Evolutionary conservation across 1,140 invertebrate species (phyloP), one percentile per base, ranked within the genome.

Genomic region (Trichonephila clavipes): DNA sequence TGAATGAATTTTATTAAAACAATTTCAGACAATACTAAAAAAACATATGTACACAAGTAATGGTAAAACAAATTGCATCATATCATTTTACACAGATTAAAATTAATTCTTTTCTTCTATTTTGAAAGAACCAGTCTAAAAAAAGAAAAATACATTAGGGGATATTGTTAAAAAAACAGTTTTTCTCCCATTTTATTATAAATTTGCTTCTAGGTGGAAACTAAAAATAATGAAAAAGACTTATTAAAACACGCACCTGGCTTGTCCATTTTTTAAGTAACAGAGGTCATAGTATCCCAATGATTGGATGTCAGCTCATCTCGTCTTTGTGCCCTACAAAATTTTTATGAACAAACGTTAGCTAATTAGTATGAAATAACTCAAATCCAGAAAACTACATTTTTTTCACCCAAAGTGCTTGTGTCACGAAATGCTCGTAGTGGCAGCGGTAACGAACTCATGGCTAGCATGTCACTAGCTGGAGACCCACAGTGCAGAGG

Each of bases 1-100:
- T 69, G n/a, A 28, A 69, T 24, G 44, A 51, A 34, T 34, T 77
- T 77, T 77, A 77, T 77, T 77, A 77, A 77, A 77, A 28, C 28
- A 72, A 28, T 34, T 34, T 77, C 16, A 34, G 16, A 77, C 34
- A 77, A 34, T 77, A 6, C 28, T 77, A 77, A 69, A 77, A 72
- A 77, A 18, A 18, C 16, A 77, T 77, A 77, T 77, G 34, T 77
- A 77, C 72, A 77, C 72, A 77, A 6, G 34, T 40, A 64, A 77
- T 34, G 34, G 34, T 18, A 77, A 77, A 18, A 40, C 16, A 77
- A 77, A 5, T 18, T 34, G 16, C 34, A 34, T 40, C 34, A 14
- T 12, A 19, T 34, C 34, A 34, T 12, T 14, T 12, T 69, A 12
- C 66, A 69, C 12, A 40, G 34, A 34, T 77, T 40, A 77, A 77